Conservation (phyloP, 2,888 invertebrate genomes). For the Andrena flavipes region DNA sequence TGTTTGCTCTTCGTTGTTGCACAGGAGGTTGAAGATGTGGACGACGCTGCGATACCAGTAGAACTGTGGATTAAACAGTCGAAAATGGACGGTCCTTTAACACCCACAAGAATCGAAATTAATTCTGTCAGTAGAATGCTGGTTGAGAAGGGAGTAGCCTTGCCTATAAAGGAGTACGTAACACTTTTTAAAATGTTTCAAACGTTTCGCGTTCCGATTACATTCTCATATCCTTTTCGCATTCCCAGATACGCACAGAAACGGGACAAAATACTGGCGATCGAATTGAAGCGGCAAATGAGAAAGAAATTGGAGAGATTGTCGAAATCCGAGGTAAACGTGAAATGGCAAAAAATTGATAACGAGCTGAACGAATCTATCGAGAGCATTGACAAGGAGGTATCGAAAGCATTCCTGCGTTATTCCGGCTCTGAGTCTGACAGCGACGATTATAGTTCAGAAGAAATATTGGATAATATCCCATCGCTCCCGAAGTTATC, state of each 20-base stretch:
- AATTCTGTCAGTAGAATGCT: slow-evolving; percentile 89
- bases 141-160: slow-evolving; percentile 88
- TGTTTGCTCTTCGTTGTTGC: not conserved
- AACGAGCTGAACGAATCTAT: not conserved
- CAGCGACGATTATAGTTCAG: not conserved
- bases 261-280: slow-evolving; percentile 72
- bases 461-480: not conserved
- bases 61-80: slow-evolving; percentile 89
- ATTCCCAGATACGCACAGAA: slow-evolving; percentile 63
- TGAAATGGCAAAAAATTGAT: slow-evolving; percentile 47
- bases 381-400: not conserved
- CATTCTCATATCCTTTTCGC: not conserved
- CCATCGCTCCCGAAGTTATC: slow-evolving; percentile 12
- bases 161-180: slow-evolving; percentile 84
- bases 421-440: not conserved
- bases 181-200: not conserved
- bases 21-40: slow-evolving; percentile 64
- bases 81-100: slow-evolving; percentile 88
- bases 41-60: slow-evolving; percentile 84
- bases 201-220: not conserved
- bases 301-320: not conserved
- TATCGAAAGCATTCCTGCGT: not conserved
- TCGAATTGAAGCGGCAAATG: slow-evolving; percentile 77
- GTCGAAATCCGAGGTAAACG: slow-evolving; percentile 10
- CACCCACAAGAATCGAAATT: slow-evolving; percentile 88